A percentile compares a stretch with the other conserved stretches of the same genome.
Evolutionary conservation across 92 coral and sea anemone genomes (phyloP).

Genomic region (Palythoa caribaeorum): DNA sequence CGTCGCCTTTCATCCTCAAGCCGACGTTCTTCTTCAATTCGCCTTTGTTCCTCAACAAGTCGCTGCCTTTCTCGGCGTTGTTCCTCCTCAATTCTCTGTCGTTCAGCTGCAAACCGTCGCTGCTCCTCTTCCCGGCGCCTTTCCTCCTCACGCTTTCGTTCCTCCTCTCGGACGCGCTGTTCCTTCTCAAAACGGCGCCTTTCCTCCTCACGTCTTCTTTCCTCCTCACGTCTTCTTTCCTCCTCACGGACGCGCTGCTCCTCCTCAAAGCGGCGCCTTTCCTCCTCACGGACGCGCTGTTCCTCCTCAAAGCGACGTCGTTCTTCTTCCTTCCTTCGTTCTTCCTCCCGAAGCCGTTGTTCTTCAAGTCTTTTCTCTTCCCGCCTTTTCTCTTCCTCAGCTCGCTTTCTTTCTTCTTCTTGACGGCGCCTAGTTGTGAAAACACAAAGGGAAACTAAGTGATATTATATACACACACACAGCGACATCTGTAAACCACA

Average conservation of each 20-base stretch:
- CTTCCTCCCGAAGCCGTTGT: slow-evolving; percentile 58
- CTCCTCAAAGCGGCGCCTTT: slow-evolving; percentile 54
- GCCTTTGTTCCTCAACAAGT: slow-evolving; percentile 69
- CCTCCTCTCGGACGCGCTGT: slow-evolving; percentile 51
- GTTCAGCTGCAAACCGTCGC: slow-evolving; percentile 67
- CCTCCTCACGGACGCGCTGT: slow-evolving; percentile 43
- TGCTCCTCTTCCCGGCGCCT: slow-evolving; percentile 50
- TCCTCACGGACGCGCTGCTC: slow-evolving; percentile 56
- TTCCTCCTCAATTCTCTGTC: slow-evolving; percentile 79
- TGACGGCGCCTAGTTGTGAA: slow-evolving; percentile 30
- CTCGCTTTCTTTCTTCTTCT: slow-evolving; percentile 58
- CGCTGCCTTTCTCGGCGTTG: slow-evolving; percentile 75
- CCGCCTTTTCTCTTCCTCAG: slow-evolving; percentile 58
- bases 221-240: slow-evolving; percentile 11
- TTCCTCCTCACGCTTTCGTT: slow-evolving; percentile 53
- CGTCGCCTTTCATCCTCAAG: slow-evolving; percentile 69
- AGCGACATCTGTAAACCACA: too few relatives aligned
- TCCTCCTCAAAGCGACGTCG: slow-evolving; percentile 54
- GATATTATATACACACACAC: not conserved
- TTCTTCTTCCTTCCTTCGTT: slow-evolving; percentile 52
- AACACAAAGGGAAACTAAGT: not conserved
- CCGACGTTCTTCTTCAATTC: slow-evolving; percentile 68
- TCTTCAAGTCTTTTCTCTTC: slow-evolving; percentile 51
- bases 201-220: slow-evolving; percentile 48
- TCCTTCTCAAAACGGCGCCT: slow-evolving; percentile 58